Conservation (phyloP, 2,888 invertebrate genomes). For the Cerastoderma edule region DNA sequence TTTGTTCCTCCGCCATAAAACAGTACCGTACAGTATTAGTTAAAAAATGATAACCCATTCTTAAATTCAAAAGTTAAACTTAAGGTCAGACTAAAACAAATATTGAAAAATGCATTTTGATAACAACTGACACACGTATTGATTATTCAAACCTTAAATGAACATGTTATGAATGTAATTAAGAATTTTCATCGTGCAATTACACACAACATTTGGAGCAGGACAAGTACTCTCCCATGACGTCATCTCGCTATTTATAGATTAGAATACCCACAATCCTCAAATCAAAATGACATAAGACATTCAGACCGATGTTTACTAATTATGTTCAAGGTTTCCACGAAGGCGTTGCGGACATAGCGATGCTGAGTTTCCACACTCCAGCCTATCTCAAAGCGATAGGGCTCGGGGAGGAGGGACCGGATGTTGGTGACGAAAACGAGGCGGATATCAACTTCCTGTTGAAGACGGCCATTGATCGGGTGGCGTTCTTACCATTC, state of each 20-base stretch:
- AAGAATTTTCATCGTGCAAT: no score
- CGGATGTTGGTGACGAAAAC: constrained; percentile 17
- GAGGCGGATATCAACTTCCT: constrained; percentile 83
- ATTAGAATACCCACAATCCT: neutral
- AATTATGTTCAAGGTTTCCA: constrained; percentile 58
- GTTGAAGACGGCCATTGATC: constrained; percentile 83
- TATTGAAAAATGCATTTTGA: no score
- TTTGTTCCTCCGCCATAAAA: no score
- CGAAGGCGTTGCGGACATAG: constrained; percentile 66
- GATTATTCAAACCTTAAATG: no score
- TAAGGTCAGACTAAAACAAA: no score
- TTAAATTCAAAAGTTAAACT: no score
- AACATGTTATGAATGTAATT: no score
- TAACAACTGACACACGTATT: no score
- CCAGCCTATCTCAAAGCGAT: constrained; percentile 63
- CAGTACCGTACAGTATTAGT: no score
- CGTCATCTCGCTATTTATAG: neutral
- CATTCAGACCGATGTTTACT: neutral
- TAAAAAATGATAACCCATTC: no score
- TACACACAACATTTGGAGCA: no score
- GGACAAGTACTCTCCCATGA: no score
- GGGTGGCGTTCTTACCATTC: constrained; percentile 84
- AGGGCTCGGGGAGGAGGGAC: constrained; percentile 55
- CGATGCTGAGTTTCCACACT: constrained; percentile 60
- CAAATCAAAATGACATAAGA: neutral